These are phyloP conservation scores for Aleiodes testaceus DNA, from an alignment of 2,888 invertebrate species.

Conservation along the genomic window DNA sequence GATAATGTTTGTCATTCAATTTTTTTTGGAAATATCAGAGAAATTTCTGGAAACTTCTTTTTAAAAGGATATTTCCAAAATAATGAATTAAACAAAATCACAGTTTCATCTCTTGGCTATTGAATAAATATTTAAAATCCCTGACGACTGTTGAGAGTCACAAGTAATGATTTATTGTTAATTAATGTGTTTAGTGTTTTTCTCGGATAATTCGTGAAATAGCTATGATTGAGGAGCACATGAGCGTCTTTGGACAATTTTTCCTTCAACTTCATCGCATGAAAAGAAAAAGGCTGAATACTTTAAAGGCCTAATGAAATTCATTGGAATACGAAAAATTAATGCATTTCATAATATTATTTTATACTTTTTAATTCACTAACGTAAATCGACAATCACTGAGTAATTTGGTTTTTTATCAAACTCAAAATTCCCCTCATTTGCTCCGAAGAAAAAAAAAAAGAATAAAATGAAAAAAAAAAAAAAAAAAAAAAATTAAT, in stretches of 20 bases:
- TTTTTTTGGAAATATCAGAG: too few relatives aligned
- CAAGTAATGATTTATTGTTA: background rate
- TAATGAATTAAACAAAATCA: too few relatives aligned
- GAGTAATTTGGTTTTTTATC: background rate
- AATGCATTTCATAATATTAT: background rate
- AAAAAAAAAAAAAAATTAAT: background rate
- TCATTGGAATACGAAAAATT: background rate
- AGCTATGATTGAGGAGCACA: constrained; percentile 4
- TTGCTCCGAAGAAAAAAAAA: constrained; percentile 54
- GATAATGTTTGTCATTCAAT: too few relatives aligned
- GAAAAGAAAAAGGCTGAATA: constrained; percentile 2
- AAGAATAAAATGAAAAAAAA: too few relatives aligned
- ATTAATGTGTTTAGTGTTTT: constrained; percentile 23
- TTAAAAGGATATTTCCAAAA: too few relatives aligned
- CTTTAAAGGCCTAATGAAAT: background rate
- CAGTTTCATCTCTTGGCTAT: too few relatives aligned
- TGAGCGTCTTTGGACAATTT: constrained; percentile 3
- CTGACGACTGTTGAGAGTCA: too few relatives aligned
- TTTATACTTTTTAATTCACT: background rate
- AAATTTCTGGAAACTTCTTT: too few relatives aligned
- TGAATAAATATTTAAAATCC: too few relatives aligned
- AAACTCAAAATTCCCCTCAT: constrained; percentile 49
- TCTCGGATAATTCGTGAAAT: constrained; percentile 2
- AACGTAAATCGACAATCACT: constrained; percentile 21
- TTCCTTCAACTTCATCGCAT: background rate